Base-by-base conservation (phyloP, 2,888 invertebrate genomes). In the Furcula furcula region DNA sequence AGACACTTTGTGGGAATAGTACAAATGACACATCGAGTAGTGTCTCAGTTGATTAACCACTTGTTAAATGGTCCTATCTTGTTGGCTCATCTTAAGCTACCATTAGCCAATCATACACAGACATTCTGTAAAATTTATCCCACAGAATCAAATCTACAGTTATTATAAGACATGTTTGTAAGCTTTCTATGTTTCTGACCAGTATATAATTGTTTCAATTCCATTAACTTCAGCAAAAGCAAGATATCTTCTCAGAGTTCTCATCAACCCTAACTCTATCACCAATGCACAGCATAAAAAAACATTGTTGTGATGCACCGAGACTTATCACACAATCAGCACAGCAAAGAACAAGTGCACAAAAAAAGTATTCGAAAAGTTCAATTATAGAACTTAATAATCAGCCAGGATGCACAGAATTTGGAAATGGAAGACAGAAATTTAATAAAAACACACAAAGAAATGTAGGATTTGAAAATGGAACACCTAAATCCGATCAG, bases 211-310 rank as follows among this genome's bases (percentile, higher is more conserved):
- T n/a, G n/a, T n/a, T 21, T 21, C 3, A n/a, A 3, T 21, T 9
- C 31, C 27, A 11, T 30, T 34, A 9, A 36, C 47, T 76, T 60
- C 76, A 87, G 87, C 77, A 86, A 72, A 88, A 82, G 21, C 81
- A 69, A 51, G 87, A 88, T 14, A 67, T 83, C 29, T 86, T 84
- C 41, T 38, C 76, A 0, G 82, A 76, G 29, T 78, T 84, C 40
- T 68, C 78, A 3, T 62, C 65, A 9, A 78, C 55, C 7, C 37
- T 84, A 1, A 59, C 64, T 0, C 28, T 66, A 13, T 67, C 63
- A 16, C 68, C 59, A 0, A 41, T 44, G 2, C 46, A 50, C 20
- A 65, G 42, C 31, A 35, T 46, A 4, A 77, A 65, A 35, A 80
- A 72, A 39, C 80, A 84, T 40, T 55, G 33, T 20, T 78, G 76